Evolutionary conservation across 2,113 vertebrate species (phyloP), one percentile per base, ranked within the genome.

Genomic region (Glaucomys volans): DNA sequence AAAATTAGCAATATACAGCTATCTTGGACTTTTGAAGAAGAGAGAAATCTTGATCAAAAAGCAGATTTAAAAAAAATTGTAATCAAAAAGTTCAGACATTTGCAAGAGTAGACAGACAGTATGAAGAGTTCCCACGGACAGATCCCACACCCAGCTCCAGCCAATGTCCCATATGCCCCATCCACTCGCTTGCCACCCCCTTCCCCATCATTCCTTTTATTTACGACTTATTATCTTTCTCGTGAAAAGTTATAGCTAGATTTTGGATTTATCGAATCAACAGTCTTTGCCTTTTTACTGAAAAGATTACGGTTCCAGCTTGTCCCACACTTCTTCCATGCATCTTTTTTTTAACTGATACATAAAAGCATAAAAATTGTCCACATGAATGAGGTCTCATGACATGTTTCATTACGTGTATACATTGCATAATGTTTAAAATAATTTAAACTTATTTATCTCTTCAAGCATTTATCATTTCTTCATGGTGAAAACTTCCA

Each of bases 31-130:
- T 87, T 54, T 28, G 54, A 80, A 91, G 50, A 79, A 83, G 44
- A 84, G 85, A 62, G n/a, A 87, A 66, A 84, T 64, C 64, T 87
- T 75, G 37, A 52, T 59, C n/a, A 77, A 62, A 89, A 83, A 57
- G 2, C 40, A 52, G 35, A 8, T 30, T 94, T 74, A 67, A 28
- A 64, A 76, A 66, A 87, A 64, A 8, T 83, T 87, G 7, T 91
- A 59, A 50, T 40, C 71, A 13, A 79, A 62, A 57, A 72, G 32
- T 52, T 37, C 81, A 54, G 72, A n/a, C 17, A 26, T 54, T 59
- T 87, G 64, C 66, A 24, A 9, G 57, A 35, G 44, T 62, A 86
- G 57, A 42, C 79, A 74, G 35, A 20, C 8, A 42, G 24, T 35
- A 4, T 86, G 35, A 47, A 28, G 37, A n/a, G 32, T 35, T 64